Evolutionary conservation across 1,140 invertebrate genomes (phyloP).

Genomic region (Bombus fervidus): DNA sequence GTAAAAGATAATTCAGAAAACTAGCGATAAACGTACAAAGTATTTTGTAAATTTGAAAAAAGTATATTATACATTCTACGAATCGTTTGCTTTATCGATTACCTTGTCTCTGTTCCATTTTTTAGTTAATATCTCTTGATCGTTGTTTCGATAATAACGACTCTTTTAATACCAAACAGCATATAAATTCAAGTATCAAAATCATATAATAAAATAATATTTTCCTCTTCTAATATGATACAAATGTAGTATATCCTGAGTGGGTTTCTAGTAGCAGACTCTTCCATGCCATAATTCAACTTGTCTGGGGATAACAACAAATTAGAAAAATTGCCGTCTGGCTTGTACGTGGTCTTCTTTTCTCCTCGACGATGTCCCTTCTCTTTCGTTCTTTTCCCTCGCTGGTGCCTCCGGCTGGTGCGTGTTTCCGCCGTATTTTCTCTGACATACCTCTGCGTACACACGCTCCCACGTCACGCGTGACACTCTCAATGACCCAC

Average conservation of each 20-base stretch:
- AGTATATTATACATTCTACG: not conserved
- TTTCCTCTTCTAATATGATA: not conserved
- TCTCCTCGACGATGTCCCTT: not conserved
- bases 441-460: conserved; percentile 57
- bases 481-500: conserved; percentile 58
- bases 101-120: no score
- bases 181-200: no score
- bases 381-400: conserved; percentile 17
- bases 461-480: conserved; percentile 54
- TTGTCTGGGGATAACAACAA: not conserved
- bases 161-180: no score
- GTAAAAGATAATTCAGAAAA: not conserved
- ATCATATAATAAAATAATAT: not conserved
- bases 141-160: not conserved
- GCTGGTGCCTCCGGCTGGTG: not conserved
- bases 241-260: no score
- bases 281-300: not conserved
- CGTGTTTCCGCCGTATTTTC: conserved; percentile 55
- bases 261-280: not conserved
- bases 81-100: not conserved
- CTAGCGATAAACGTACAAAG: not conserved
- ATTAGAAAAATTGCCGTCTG: conserved; percentile 26
- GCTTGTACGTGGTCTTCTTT: not conserved
- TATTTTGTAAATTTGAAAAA: not conserved
- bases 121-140: not conserved